phyloP scores from a whole-genome alignment of 2,113 vertebrate genomes.

The Hassar affinis region DNA sequence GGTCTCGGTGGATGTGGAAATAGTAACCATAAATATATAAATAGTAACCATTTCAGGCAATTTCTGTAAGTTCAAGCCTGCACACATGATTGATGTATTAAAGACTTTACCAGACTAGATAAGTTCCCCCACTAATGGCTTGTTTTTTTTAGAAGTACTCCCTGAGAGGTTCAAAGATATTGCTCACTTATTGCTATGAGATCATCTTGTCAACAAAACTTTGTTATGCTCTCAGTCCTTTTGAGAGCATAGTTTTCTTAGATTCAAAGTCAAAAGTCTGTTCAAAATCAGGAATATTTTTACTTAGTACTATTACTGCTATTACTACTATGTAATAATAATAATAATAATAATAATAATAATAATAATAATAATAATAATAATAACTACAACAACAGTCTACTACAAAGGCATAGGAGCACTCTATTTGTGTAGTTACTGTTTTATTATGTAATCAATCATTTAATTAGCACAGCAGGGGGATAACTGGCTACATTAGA shows the following conservation, averaged over 20 bases:
- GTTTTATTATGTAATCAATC: background rate
- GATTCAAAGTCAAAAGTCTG: background rate
- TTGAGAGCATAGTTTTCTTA: background rate
- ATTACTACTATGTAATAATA: background rate
- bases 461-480: background rate
- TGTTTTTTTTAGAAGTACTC: background rate
- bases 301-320: background rate
- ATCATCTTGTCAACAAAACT: background rate
- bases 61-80: slow-evolving; percentile 12
- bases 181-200: background rate
- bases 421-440: background rate
- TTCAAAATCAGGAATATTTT: background rate
- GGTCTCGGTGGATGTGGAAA: slow-evolving; percentile 29
- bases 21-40: no score
- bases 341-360: background rate
- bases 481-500: background rate
- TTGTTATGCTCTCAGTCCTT: background rate
- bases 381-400: background rate
- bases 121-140: slow-evolving; percentile 18
- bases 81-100: slow-evolving; percentile 25
- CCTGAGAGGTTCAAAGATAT: background rate
- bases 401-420: background rate
- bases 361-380: background rate
- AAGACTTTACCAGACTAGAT: slow-evolving; percentile 15
- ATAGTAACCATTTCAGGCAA: slow-evolving; percentile 2